Conservation (phyloP, 2,888 invertebrate species). For the Listrodromus nycthemerus region DNA sequence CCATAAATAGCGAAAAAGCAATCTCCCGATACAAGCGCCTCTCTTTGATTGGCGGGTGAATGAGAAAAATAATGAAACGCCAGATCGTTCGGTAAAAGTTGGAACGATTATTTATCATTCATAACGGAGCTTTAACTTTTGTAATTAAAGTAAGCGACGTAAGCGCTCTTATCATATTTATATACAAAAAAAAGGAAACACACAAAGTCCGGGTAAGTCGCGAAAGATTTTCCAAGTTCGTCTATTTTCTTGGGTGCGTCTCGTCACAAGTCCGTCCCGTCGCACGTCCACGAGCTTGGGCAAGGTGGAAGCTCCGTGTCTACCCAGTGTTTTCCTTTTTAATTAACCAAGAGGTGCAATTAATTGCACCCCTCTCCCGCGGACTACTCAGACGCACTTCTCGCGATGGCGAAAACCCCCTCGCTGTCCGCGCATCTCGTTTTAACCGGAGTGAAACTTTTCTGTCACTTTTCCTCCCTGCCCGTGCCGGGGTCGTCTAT, state of each 20-base stretch:
- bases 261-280: neutral
- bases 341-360: slow-evolving; percentile 60
- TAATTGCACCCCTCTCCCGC: slow-evolving; percentile 49
- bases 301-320: neutral
- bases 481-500: neutral
- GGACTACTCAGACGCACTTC: slow-evolving; percentile 58
- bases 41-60: neutral
- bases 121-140: slow-evolving; percentile 38
- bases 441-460: slow-evolving; percentile 46
- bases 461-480: slow-evolving; percentile 42
- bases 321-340: slow-evolving; percentile 41
- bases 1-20: neutral
- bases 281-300: neutral
- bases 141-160: slow-evolving; percentile 40
- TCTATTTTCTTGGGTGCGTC: slow-evolving; percentile 21
- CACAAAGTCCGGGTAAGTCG: slow-evolving; percentile 26
- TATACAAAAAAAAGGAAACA: slow-evolving; percentile 25
- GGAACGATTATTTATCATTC: slow-evolving; percentile 20
- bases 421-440: slow-evolving; percentile 10
- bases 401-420: slow-evolving; percentile 50
- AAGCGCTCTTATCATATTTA: slow-evolving; percentile 18
- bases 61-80: slow-evolving; percentile 15
- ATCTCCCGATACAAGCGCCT: neutral
- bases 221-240: slow-evolving; percentile 16
- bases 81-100: slow-evolving; percentile 15